Evolutionary conservation across 2,797 vertebrate genomes (phyloP).

Genomic region (Liparis tanakae): DNA sequence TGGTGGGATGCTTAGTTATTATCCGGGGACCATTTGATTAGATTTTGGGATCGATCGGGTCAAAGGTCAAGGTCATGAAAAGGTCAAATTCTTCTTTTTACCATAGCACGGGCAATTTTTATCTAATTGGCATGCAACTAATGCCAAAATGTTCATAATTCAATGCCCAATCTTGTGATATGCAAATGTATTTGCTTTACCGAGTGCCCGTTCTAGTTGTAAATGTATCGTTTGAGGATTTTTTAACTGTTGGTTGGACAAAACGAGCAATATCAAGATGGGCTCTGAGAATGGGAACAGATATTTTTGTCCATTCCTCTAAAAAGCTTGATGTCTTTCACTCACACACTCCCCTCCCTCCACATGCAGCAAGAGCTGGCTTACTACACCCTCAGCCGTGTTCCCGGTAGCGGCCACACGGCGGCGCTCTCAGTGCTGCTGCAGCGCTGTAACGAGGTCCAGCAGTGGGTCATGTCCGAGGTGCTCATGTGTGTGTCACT

Average conservation of each 20-base stretch:
- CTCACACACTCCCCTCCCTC: not conserved
- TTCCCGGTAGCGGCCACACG: constrained; percentile 87
- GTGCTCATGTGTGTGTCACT: constrained; percentile 94
- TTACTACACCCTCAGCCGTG: constrained; percentile 94
- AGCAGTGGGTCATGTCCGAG: constrained; percentile 98
- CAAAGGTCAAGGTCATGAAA: no score
- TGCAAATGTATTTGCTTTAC: no score
- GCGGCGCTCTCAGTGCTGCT: constrained; percentile 93
- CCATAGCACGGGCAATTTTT: no score
- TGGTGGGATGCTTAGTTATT: no score
- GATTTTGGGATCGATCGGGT: no score
- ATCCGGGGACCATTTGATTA: no score
- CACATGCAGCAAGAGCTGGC: constrained; percentile 93
- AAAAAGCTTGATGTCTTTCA: not conserved
- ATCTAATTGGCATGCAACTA: no score
- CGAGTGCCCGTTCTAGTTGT: no score
- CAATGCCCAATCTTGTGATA: no score
- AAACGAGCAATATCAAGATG: not conserved
- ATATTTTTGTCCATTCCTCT: not conserved
- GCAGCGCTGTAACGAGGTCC: constrained; percentile 96
- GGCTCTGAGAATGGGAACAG: not conserved
- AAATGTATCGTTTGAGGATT: not conserved
- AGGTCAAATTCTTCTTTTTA: no score
- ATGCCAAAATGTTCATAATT: no score
- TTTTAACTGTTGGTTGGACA: not conserved